phyloP scores from a whole-genome alignment of 2,797 vertebrate genomes.

The Pseudochirops corinnae region DNA sequence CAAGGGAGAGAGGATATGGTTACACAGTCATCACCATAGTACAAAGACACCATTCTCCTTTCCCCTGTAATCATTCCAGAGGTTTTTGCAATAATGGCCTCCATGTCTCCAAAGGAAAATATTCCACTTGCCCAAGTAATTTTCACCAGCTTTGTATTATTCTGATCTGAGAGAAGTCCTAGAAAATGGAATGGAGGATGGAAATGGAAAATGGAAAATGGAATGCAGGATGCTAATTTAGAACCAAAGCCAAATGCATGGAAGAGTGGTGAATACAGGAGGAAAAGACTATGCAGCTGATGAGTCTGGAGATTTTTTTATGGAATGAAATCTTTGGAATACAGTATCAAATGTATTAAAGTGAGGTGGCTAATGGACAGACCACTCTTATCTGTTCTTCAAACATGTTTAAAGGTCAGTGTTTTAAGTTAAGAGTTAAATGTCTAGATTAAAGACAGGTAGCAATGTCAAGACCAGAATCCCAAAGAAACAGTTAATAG shows the following conservation, averaged over 20 bases:
- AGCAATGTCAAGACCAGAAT: not conserved
- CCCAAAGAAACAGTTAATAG: not conserved
- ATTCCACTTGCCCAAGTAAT: not conserved
- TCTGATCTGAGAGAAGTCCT: not conserved
- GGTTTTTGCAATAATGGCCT: constrained; percentile 7
- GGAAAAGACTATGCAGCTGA: not conserved
- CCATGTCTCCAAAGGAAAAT: not conserved
- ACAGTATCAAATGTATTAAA: not conserved
- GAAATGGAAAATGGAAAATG: no score
- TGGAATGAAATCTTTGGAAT: not conserved
- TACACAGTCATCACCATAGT: constrained; percentile 1
- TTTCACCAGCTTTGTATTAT: not conserved
- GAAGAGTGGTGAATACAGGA: not conserved
- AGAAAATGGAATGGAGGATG: constrained; percentile 46
- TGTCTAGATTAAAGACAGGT: not conserved
- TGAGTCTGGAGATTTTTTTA: not conserved
- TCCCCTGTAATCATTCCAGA: not conserved
- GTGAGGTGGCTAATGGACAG: not conserved
- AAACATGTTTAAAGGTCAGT: not conserved
- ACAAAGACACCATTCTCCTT: constrained; percentile 7
- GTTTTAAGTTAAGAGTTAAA: not conserved
- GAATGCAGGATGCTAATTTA: constrained; percentile 22
- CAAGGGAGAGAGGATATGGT: not conserved
- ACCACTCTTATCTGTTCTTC: not conserved
- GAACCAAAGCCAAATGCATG: not conserved